Base-by-base conservation (phyloP, 2,113 vertebrate species). In the Elephas maximus region DNA sequence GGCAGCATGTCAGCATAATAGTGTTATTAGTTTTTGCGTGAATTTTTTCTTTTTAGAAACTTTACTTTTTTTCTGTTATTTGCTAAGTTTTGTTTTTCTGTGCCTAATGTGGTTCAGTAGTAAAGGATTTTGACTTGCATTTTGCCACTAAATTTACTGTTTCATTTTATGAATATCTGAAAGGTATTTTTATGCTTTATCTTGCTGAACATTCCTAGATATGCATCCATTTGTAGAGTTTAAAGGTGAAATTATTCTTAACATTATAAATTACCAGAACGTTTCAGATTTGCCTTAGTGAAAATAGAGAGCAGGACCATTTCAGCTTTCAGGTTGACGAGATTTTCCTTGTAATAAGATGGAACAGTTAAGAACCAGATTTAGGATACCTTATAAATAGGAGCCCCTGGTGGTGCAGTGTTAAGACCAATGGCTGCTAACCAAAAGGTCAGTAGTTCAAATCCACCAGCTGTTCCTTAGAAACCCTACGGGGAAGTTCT, bases 231-330 rank as follows among this genome's bases (percentile, higher is more conserved):
- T 80, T 88, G 6, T 63, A 63, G 41, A 63, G 30, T 81, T 81
- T 33, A 88, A 51, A 88, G 77, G 37, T 81, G 53, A 81, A 71
- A 51, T 88, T 93, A 71, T 80, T 44, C 67, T 93, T 48, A 81
- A 57, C 48, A 71, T 28, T 57, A 30, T 51, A 88, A 51, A 51
- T 73, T 63, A 24, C 74, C n/a, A 86, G 24, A 69, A n/a, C 51
- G 18, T 83, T 57, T 87, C n/a, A 82, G 8, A 60, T 33, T 73
- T 37, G 51, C 37, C 28, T 57, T 69, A 71, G 8, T 81, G 48
- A 71, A 91, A 91, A 44, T 91, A 48, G 63, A 91, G 77, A 81
- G 26, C 45, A 57, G 77, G 51, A 71, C 63, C n/a, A 81, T 18
- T 90, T 15, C 6, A 48, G 12, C 48, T 8, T 14, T 63, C 65